phyloP scores from a whole-genome alignment of 2,888 invertebrate genomes.

The Trissonchulus latispiculum region DNA sequence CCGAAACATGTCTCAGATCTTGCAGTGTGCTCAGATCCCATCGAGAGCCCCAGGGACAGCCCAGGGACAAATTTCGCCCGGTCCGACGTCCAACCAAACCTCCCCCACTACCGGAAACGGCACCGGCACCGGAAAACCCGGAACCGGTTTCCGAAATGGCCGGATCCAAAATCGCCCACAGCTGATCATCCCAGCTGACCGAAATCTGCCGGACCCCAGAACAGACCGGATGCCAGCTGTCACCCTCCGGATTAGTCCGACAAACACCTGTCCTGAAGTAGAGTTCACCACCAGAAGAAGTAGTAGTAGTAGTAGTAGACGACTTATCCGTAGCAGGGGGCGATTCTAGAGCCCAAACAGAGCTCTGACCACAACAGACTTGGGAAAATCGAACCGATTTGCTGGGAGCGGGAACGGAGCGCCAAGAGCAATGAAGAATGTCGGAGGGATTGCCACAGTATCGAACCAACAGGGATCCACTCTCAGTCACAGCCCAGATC shows the following conservation, averaged over 20 bases:
- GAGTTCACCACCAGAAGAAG: not conserved
- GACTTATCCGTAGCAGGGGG: too few species aligned
- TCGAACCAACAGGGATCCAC: not conserved
- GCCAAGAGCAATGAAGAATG: not conserved
- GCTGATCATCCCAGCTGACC: not conserved
- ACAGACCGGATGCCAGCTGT: not conserved
- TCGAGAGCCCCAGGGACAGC: conserved; percentile 2
- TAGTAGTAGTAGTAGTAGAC: too few species aligned
- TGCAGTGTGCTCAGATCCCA: conserved; percentile 5
- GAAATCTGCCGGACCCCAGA: not conserved
- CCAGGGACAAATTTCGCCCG: not conserved
- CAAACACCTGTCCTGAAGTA: not conserved
- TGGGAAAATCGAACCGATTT: not conserved
- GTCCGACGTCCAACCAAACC: conserved; percentile 4
- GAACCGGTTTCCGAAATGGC: not conserved
- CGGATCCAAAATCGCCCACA: not conserved
- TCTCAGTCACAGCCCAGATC: not conserved
- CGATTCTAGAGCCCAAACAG: not conserved
- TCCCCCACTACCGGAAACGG: not conserved
- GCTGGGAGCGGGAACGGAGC: not conserved
- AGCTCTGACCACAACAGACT: not conserved
- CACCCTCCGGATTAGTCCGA: not conserved
- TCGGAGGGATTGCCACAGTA: not conserved
- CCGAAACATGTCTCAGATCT: not conserved
- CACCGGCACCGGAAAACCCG: too few species aligned